These are phyloP conservation scores for Cynopterus brachyotis DNA, from an alignment of 2,113 vertebrate species.

Conservation along the genomic window DNA sequence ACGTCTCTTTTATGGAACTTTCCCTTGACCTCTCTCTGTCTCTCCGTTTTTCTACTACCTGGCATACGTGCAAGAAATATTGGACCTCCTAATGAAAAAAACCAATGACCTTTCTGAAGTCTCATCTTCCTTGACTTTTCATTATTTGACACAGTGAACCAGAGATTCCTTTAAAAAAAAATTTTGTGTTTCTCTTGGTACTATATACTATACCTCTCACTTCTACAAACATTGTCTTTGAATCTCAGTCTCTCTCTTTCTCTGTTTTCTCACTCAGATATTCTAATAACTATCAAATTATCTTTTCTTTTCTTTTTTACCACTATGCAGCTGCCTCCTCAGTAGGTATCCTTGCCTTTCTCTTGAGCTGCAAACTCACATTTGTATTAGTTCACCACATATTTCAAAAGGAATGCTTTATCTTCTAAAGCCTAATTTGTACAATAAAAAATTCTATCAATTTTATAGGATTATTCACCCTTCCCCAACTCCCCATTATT, in stretches of 20 bases:
- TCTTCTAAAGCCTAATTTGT: background rate
- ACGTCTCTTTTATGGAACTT: background rate
- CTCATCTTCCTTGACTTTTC: background rate
- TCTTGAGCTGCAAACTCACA: background rate
- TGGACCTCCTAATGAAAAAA: background rate
- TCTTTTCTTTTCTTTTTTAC: background rate
- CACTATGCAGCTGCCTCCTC: background rate
- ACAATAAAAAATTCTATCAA: background rate
- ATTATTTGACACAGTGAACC: background rate
- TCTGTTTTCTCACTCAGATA: background rate
- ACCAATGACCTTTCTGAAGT: background rate
- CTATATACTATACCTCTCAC: background rate
- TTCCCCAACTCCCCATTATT: background rate
- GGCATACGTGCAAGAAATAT: background rate
- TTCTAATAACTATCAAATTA: background rate
- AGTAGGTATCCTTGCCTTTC: background rate
- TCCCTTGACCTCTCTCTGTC: background rate
- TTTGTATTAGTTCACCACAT: background rate
- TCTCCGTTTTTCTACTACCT: background rate
- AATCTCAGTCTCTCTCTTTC: background rate
- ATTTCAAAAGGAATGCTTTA: background rate
- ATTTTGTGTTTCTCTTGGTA: background rate
- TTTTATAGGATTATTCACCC: background rate
- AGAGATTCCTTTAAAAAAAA: background rate
- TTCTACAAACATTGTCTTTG: background rate